Conservation (phyloP, 2,113 vertebrate species). For the Cyprinodon brontotheroides region DNA sequence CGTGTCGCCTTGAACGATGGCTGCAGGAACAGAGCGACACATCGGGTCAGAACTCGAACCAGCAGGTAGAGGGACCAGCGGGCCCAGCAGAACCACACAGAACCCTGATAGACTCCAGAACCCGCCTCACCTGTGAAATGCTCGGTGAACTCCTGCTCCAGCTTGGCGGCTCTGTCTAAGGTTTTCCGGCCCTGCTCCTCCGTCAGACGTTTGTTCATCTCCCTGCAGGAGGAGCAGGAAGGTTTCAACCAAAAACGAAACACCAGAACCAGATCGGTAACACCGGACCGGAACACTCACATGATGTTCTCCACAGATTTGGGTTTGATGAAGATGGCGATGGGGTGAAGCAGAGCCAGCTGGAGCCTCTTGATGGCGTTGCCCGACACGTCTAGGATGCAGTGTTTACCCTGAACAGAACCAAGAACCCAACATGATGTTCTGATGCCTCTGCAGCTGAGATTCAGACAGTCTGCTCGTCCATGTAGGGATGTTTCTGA, state of each 20-base stretch:
- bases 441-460: too few relatives aligned
- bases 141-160: conserved; percentile 98
- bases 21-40: conserved; percentile 60
- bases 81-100: neutral
- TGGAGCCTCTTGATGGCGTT: conserved; percentile 99
- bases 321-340: conserved; percentile 97
- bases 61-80: neutral
- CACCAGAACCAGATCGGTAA: too few relatives aligned
- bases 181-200: conserved; percentile 96
- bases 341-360: conserved; percentile 91
- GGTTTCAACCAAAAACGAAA: neutral
- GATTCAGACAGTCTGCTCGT: too few relatives aligned
- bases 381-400: conserved; percentile 97
- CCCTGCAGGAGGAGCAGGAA: conserved; percentile 76
- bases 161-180: conserved; percentile 92
- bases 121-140: conserved; percentile 90
- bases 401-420: conserved; percentile 91
- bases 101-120: neutral
- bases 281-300: conserved; percentile 75
- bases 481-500: too few relatives aligned
- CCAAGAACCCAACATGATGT: too few relatives aligned
- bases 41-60: neutral
- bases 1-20: conserved; percentile 95
- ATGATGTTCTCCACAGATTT: conserved; percentile 97
- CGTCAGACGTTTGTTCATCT: conserved; percentile 97